Conservation (phyloP, 2,888 invertebrate genomes). For the Aricia artaxerxes region DNA sequence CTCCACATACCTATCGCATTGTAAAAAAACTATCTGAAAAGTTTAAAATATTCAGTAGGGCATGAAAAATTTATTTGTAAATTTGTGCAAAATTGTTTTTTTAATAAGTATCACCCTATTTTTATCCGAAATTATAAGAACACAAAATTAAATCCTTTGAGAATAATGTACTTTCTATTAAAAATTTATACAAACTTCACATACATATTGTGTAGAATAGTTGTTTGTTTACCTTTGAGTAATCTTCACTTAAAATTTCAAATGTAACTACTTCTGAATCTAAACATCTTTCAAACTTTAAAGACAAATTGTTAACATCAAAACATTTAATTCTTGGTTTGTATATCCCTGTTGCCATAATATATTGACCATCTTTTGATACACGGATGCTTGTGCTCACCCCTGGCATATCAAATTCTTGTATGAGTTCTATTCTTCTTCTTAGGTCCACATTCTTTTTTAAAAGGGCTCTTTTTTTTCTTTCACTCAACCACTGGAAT, state of each 20-base stretch:
- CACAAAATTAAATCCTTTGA: no score
- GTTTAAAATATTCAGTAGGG: slow-evolving; percentile 27
- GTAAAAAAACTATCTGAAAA: slow-evolving; percentile 91
- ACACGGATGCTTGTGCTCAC: slow-evolving; percentile 91
- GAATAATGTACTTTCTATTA: no score
- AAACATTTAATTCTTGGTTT: slow-evolving; percentile 98
- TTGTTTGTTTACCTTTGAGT: slow-evolving; percentile 88
- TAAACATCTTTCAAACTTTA: slow-evolving; percentile 98
- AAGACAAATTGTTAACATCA: slow-evolving; percentile 96
- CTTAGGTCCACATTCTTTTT: slow-evolving; percentile 95
- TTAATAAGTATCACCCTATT: no score
- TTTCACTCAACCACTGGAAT: slow-evolving; percentile 91
- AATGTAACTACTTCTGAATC: slow-evolving; percentile 98
- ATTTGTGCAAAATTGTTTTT: neutral
- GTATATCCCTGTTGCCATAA: slow-evolving; percentile 96
- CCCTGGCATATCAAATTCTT: slow-evolving; percentile 99
- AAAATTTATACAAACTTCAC: neutral
- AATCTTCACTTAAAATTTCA: slow-evolving; percentile 96
- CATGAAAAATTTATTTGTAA: neutral
- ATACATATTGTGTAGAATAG: neutral
- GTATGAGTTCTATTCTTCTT: slow-evolving; percentile 95
- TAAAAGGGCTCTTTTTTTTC: slow-evolving; percentile 88
- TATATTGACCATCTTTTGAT: slow-evolving; percentile 94
- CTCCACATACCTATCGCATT: slow-evolving; percentile 92
- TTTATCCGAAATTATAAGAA: no score